Percentiles rank a stretch among this genome's conserved stretches.
These are phyloP conservation scores for Tetramorium parvispinum DNA, from an alignment of 1,140 invertebrate species.

Conservation along the genomic window DNA sequence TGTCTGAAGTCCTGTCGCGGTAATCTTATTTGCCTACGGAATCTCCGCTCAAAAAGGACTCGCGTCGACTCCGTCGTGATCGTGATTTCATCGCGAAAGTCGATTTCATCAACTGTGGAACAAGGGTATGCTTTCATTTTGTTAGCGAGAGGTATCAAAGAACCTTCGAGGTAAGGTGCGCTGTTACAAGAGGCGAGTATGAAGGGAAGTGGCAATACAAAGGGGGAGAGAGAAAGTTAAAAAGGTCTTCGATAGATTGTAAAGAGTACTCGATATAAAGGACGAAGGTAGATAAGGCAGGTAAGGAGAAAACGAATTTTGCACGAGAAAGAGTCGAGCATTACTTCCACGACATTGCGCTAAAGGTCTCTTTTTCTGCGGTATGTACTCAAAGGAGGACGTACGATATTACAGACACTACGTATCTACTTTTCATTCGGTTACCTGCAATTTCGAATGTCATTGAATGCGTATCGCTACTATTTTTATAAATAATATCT, in stretches of 20 bases:
- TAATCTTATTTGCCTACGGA: constrained; percentile 58
- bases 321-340: constrained; percentile 39
- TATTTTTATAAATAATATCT: constrained; percentile 42
- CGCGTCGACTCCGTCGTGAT: constrained; percentile 39
- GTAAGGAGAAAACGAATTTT: constrained; percentile 67
- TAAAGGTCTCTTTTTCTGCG: constrained; percentile 28
- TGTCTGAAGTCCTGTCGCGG: constrained; percentile 50
- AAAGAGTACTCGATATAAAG: constrained; percentile 56
- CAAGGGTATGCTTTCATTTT: constrained; percentile 59
- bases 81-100: constrained; percentile 57
- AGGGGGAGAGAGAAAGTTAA: constrained; percentile 41
- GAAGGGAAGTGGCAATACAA: constrained; percentile 58
- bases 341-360: constrained; percentile 65
- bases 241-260: constrained; percentile 58
- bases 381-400: constrained; percentile 24
- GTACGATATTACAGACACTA: not conserved
- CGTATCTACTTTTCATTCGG: not conserved
- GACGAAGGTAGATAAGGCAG: constrained; percentile 64
- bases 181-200: constrained; percentile 43
- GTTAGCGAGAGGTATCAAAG: constrained; percentile 55
- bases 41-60: constrained; percentile 49
- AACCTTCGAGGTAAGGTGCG: constrained; percentile 17
- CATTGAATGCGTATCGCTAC: not conserved
- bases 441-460: constrained; percentile 25
- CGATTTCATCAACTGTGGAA: constrained; percentile 56